Evolutionary conservation across 2,113 vertebrate genomes (phyloP), one percentile per base, ranked within the genome.

Genomic region (Phocoena phocoena): DNA sequence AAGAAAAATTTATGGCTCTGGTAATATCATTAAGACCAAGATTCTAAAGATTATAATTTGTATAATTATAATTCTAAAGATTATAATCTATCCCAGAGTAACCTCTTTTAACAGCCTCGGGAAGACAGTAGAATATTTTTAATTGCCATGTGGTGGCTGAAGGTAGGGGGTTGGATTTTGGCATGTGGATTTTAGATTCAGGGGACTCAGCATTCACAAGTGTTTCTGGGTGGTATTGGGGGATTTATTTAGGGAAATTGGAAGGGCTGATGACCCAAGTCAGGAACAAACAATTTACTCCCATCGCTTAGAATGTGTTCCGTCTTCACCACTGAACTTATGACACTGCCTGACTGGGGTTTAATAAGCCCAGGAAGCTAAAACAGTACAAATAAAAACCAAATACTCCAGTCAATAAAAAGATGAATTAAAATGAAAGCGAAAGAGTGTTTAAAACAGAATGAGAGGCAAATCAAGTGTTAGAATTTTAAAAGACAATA

Each of bases 401-500:
- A 79, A 85, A 76, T 76, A 77, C 55, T 74, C 85, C 63, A n/a
- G 12, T 93, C 13, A 87, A 84, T 79, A 53, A 88, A 90, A 90
- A 95, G 20, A 31, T 58, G 7, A 83, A 73, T 18, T 58, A 85
- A 85, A 65, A 17, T 65, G 70, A 92, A 96, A 93, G 62, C 28
- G 63, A 80, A 76, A 55, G 7, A 73, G 81, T 80, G 55, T 93
- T 63, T 88, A 60, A 77, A 97, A 88, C 55, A 47, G 47, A 86
- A 87, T 90, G 33, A 87, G 86, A 95, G 50, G 18, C 33, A 86
- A 65, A 38, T 95, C 50, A 88, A 87, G 50, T 70, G 33, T 95
- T 95, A 84, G 6, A 76, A 81, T 94, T 86, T 85, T 44, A 65
- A 94, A 95, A 94, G 50, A 44, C 70, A 90, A 2, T 68, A 68